phyloP scores from a whole-genome alignment of 2,888 invertebrate species.

The Caradrina clavipalpis region DNA sequence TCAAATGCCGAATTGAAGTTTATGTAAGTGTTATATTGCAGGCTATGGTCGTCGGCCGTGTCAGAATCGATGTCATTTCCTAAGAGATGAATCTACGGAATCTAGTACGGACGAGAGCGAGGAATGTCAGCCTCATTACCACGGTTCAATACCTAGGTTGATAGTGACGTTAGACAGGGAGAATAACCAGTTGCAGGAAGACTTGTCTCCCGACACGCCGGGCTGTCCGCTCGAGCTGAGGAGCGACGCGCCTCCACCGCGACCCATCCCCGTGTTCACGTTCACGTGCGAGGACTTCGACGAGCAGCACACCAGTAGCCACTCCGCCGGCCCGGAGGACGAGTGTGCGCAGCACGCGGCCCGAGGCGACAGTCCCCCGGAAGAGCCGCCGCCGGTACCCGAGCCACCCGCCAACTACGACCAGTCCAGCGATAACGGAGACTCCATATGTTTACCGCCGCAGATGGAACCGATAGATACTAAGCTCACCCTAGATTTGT shows the following conservation, averaged over 20 bases:
- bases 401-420: conserved; percentile 77
- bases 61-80: conserved; percentile 76
- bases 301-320: conserved; percentile 69
- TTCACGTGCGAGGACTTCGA: conserved; percentile 88
- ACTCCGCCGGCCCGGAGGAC: conserved; percentile 67
- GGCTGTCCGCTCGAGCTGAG: conserved; percentile 81
- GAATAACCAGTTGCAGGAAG: conserved; percentile 82
- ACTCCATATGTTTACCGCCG: conserved; percentile 79
- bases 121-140: conserved; percentile 80
- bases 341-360: conserved; percentile 60
- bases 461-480: conserved; percentile 86
- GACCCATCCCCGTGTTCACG: conserved; percentile 84
- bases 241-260: conserved; percentile 64
- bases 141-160: conserved; percentile 85
- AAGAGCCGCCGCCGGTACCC: conserved; percentile 75
- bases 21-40: conserved; percentile 76
- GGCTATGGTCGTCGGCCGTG: conserved; percentile 81
- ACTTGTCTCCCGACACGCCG: conserved; percentile 84
- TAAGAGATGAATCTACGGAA: conserved; percentile 83
- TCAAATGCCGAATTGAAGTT: conserved; percentile 51
- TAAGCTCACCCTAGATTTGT: conserved; percentile 82
- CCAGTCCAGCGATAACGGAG: conserved; percentile 80
- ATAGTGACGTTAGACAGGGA: conserved; percentile 85
- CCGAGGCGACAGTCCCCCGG: conserved; percentile 57
- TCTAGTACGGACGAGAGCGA: conserved; percentile 87